Evolutionary conservation across 2,797 vertebrate genomes (phyloP).

Genomic region (Hipposideros larvatus): DNA sequence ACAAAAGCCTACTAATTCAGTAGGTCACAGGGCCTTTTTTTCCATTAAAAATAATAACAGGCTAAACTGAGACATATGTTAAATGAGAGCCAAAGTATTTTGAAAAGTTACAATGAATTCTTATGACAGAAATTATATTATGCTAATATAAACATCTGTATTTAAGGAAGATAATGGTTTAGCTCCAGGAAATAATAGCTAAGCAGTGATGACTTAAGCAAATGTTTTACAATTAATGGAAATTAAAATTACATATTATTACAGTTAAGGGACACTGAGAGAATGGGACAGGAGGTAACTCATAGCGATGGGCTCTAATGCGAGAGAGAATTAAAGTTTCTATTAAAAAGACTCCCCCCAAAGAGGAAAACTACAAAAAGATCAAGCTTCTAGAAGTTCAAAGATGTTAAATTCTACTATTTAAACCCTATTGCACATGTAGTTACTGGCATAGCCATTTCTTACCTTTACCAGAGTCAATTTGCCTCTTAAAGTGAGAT

Average conservation of each 20-base stretch:
- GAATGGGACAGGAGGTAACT: constrained; percentile 80
- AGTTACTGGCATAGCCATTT: constrained; percentile 58
- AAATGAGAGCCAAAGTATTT: constrained; percentile 74
- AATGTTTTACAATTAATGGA: constrained; percentile 86
- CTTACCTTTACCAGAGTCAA: constrained; percentile 71
- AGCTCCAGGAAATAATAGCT: constrained; percentile 88
- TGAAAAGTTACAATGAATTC: constrained; percentile 81
- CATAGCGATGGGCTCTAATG: constrained; percentile 75
- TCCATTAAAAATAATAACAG: constrained; percentile 58
- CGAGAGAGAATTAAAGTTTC: constrained; percentile 82
- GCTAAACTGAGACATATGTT: constrained; percentile 79
- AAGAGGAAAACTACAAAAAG: constrained; percentile 59
- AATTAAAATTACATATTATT: constrained; percentile 87
- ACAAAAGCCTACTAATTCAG: constrained; percentile 42
- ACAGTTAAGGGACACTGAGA: constrained; percentile 84
- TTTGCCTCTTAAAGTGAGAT: constrained; percentile 72
- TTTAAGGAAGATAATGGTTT: constrained; percentile 85
- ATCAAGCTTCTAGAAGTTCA: constrained; percentile 65
- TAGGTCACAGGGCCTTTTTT: neutral
- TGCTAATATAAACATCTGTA: constrained; percentile 87
- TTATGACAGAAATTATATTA: constrained; percentile 82
- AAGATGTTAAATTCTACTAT: constrained; percentile 65
- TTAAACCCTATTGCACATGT: constrained; percentile 60
- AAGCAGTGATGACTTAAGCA: constrained; percentile 83
- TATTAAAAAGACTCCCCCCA: constrained; percentile 7